phyloP scores from a whole-genome alignment of 2,113 vertebrate species.

The Larimichthys crocea region DNA sequence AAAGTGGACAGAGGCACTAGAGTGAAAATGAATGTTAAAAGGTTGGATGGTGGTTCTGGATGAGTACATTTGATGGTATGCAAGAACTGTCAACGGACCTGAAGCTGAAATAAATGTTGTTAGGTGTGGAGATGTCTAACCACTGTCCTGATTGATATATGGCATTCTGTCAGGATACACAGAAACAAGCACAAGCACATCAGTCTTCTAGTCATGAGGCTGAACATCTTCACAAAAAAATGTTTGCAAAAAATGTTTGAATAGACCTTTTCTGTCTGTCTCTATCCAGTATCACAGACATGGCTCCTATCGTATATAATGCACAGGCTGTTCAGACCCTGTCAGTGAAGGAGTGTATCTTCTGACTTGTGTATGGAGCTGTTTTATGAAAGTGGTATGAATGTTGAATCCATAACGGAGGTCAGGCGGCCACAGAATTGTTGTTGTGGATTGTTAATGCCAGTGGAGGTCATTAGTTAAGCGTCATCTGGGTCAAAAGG shows the following conservation, averaged over 20 bases:
- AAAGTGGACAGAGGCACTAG: slow-evolving; percentile 8
- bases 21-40: slow-evolving; percentile 32
- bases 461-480: slow-evolving; percentile 48
- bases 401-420: slow-evolving; percentile 24
- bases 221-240: too few species aligned
- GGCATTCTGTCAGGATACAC: slow-evolving; percentile 6
- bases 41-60: neutral
- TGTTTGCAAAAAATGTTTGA: neutral
- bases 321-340: neutral
- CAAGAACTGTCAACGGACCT: slow-evolving; percentile 11
- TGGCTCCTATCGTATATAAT: neutral
- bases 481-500: slow-evolving; percentile 23
- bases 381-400: neutral
- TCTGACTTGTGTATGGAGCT: neutral
- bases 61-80: neutral
- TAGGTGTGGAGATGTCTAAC: slow-evolving; percentile 1
- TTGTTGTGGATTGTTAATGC: slow-evolving; percentile 29
- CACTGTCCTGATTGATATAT: neutral
- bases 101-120: slow-evolving; percentile 35
- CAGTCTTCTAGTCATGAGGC: slow-evolving; percentile 9
- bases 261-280: neutral
- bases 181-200: neutral
- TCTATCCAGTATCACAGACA: neutral
- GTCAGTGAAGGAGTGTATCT: neutral
- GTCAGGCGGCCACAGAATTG: slow-evolving; percentile 4